Conservation (phyloP, 2,888 invertebrate species). For the Agonopterix alstromeriana region DNA sequence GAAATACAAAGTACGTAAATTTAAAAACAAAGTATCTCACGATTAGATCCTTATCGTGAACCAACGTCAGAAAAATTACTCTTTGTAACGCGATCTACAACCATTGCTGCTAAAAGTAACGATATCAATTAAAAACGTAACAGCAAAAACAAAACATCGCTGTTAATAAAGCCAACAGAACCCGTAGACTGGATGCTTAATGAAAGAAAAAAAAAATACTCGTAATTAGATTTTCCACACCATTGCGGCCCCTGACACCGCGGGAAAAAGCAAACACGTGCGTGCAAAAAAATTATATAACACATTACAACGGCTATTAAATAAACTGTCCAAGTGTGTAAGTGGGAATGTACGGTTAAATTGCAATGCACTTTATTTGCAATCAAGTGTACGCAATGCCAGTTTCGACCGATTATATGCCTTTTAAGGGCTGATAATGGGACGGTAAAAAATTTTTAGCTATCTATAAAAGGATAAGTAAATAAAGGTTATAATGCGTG, state of each 20-base stretch:
- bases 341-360: slow-evolving; percentile 17
- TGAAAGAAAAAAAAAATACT: neutral
- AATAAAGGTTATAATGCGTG: neutral
- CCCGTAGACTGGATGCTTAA: neutral
- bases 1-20: too few relatives aligned
- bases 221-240: slow-evolving; percentile 34
- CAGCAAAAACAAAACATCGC: too few relatives aligned
- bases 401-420: slow-evolving; percentile 1
- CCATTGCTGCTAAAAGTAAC: too few relatives aligned
- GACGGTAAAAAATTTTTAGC: neutral
- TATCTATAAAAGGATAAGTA: neutral
- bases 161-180: neutral
- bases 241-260: slow-evolving; percentile 24
- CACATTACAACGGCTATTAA: slow-evolving; percentile 32
- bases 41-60: too few relatives aligned
- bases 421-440: neutral
- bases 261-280: slow-evolving; percentile 27
- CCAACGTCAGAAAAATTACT: too few relatives aligned
- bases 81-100: too few relatives aligned
- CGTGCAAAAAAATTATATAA: slow-evolving; percentile 21
- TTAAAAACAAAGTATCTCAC: too few relatives aligned
- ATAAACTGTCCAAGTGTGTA: slow-evolving; percentile 30
- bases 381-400: slow-evolving; percentile 16
- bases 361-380: slow-evolving; percentile 14
- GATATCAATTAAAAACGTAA: too few relatives aligned